These are phyloP conservation scores for Eupithecia vulgata DNA, from an alignment of 2,888 invertebrate genomes.

Conservation along the genomic window DNA sequence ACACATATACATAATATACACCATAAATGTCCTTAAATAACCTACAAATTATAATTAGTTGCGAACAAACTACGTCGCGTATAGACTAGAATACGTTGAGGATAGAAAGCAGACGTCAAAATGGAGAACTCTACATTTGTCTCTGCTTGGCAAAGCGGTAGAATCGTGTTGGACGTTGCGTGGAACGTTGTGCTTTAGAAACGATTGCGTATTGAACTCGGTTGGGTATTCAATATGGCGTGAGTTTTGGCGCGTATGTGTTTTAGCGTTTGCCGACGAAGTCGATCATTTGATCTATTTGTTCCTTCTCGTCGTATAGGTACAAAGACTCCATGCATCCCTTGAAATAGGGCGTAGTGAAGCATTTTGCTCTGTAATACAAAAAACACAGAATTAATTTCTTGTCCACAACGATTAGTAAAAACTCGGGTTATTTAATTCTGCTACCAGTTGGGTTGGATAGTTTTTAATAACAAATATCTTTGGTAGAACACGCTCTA, in stretches of 20 bases:
- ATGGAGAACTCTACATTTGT: constrained; percentile 68
- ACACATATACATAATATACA: constrained; percentile 71
- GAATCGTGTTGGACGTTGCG: constrained; percentile 60
- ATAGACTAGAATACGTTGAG: constrained; percentile 84
- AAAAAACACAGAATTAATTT: constrained; percentile 36
- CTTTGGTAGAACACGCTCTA: neutral
- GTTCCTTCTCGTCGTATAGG: constrained; percentile 90
- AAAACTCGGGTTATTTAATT: neutral
- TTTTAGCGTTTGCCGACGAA: constrained; percentile 87
- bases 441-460: neutral
- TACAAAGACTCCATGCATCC: constrained; percentile 92
- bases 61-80: constrained; percentile 77
- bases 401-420: neutral
- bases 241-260: constrained; percentile 62
- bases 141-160: constrained; percentile 74
- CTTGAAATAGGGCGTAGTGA: constrained; percentile 91
- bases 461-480: neutral
- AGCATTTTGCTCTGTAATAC: constrained; percentile 89
- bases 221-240: constrained; percentile 62
- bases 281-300: constrained; percentile 91
- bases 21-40: constrained; percentile 72
- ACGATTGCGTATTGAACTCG: constrained; percentile 58
- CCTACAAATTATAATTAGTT: constrained; percentile 78
- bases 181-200: constrained; percentile 51
- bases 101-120: constrained; percentile 81